Conservation (phyloP, 2,113 vertebrate species). For the Myotis brandtii region DNA sequence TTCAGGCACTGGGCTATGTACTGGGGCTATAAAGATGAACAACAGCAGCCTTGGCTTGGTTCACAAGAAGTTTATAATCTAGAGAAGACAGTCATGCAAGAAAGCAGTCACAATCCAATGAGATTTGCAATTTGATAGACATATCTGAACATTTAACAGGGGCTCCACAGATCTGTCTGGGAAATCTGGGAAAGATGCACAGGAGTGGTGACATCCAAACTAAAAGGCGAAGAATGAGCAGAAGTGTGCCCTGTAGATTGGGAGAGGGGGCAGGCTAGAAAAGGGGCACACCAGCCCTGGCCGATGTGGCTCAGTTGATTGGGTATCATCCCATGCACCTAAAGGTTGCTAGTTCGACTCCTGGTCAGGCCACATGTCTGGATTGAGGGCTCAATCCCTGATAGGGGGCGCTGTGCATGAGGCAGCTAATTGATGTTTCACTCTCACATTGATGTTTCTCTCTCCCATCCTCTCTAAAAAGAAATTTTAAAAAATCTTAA, state of each 20-base stretch:
- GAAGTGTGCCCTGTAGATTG: background rate
- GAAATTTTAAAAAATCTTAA: too few species aligned
- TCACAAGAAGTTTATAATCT: background rate
- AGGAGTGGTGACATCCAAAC: background rate
- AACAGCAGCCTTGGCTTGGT: background rate
- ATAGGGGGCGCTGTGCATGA: too few species aligned
- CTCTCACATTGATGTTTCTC: too few species aligned
- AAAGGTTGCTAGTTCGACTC: too few species aligned
- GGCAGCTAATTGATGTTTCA: too few species aligned
- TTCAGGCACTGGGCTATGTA: background rate
- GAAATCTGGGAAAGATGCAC: background rate
- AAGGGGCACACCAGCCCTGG: background rate
- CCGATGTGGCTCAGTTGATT: too few species aligned
- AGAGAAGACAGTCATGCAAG: too few species aligned
- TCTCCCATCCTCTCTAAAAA: too few species aligned
- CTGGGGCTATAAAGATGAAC: background rate
- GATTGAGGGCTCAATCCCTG: too few species aligned
- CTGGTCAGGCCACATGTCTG: too few species aligned
- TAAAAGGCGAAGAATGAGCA: background rate
- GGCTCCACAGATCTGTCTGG: background rate
- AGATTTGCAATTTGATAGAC: background rate
- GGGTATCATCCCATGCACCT: too few species aligned
- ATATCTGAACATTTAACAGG: background rate
- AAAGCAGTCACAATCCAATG: background rate
- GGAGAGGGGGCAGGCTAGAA: background rate